Evolutionary conservation across 2,797 vertebrate species (phyloP), one percentile per base, ranked within the genome.

Genomic region (Gymnocypris eckloni): DNA sequence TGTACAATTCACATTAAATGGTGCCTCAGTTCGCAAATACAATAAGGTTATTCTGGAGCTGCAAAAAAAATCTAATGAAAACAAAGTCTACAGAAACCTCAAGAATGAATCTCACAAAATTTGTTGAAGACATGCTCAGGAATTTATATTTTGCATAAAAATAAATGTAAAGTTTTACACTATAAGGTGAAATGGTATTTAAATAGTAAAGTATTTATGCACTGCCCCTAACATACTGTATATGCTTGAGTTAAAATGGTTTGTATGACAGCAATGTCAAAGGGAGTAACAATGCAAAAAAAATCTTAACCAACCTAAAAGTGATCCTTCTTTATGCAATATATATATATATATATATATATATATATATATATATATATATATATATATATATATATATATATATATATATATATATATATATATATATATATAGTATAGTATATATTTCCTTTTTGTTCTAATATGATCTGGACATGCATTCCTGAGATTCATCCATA

Each of bases 21-120:
- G 18, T 37, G 73, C 28, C 9, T 28, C 18, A 37, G 48, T 82
- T 22, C 25, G 20, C 13, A 61, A n/a, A 59, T 41, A n/a, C 3
- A 78, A 59, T 59, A 59, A 0, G 10, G 22, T 41, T 15, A 15
- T 78, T 41, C 33, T 77, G 33, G 11, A 33, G 28, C 25, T 2
- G 4, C 1, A 54, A 54, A 16, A 6, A 15, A 15, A 52, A 2
- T 6, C 3, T 4, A 39, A 39, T 1, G 33, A 28, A 50, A 16
- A 28, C 33, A 75, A 20, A 11, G 72, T 10, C 16, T 0, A 52
- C 28, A 28, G 2, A 33, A 52, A 10, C 11, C 72, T 75, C 48
- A 20, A 18, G 25, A 75, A 50, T 75, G 45, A 75, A 75, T 76
- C 72, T 76, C 45, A 12, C 25, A 76, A 20, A 76, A 76, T 13